Evolutionary conservation across 2,113 vertebrate species (phyloP).

Genomic region (Oreochromis tanganicae): DNA sequence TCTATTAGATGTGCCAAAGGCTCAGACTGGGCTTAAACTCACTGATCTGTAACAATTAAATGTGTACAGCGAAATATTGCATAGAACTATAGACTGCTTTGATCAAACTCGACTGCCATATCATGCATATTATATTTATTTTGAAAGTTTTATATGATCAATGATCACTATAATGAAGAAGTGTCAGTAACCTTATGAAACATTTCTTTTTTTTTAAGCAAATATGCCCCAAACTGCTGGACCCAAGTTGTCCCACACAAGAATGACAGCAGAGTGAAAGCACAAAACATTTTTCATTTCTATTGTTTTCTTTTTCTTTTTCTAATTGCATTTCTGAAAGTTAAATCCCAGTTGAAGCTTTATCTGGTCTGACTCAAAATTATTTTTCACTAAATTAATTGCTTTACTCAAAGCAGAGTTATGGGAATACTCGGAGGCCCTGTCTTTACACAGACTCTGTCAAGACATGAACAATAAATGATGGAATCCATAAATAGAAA

Average conservation of each 20-base stretch:
- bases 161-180: not conserved
- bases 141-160: slow-evolving; percentile 4
- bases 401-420: slow-evolving; percentile 37
- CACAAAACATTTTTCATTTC: slow-evolving; percentile 3
- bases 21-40: slow-evolving; percentile 17
- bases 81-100: slow-evolving; percentile 20
- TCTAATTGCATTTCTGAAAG: slow-evolving; percentile 51
- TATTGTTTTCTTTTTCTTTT: slow-evolving; percentile 2
- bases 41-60: slow-evolving; percentile 14
- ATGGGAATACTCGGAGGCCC: slow-evolving; percentile 38
- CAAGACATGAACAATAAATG: slow-evolving; percentile 38
- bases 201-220: not conserved
- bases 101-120: not conserved
- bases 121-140: slow-evolving; percentile 14
- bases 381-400: slow-evolving; percentile 57
- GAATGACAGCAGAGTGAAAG: not conserved
- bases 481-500: slow-evolving; percentile 29
- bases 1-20: slow-evolving; percentile 42
- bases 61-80: slow-evolving; percentile 21
- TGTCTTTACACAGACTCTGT: slow-evolving; percentile 36
- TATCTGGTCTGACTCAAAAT: slow-evolving; percentile 50
- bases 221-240: not conserved
- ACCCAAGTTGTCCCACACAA: not conserved
- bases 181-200: not conserved
- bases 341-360: slow-evolving; percentile 52